Conservation (phyloP, 2,113 vertebrate species). For the Hemiprocne comata region DNA sequence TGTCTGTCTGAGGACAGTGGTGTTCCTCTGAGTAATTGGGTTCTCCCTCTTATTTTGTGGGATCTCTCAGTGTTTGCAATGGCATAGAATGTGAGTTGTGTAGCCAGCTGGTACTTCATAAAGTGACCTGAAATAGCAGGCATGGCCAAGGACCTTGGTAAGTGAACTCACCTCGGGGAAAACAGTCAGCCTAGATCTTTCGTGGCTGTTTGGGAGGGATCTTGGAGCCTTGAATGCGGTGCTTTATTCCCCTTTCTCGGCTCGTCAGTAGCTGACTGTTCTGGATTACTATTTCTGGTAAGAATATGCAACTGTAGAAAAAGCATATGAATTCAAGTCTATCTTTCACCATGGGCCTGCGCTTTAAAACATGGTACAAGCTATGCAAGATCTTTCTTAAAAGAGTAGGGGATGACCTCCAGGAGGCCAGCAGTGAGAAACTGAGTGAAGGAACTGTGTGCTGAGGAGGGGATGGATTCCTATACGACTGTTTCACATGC, state of each 20-base stretch:
- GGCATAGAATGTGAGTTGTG: not conserved
- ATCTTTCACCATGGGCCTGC: not conserved
- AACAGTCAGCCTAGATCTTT: not conserved
- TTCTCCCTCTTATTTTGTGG: not conserved
- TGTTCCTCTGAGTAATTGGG: not conserved
- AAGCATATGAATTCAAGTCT: not conserved
- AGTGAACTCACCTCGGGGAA: not conserved
- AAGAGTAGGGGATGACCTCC: slow-evolving; percentile 30
- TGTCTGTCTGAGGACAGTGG: not conserved
- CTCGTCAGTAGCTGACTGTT: slow-evolving; percentile 14
- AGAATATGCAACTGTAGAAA: slow-evolving; percentile 13
- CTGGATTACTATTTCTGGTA: slow-evolving; percentile 48
- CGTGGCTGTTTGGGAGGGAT: not conserved
- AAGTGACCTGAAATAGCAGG: not conserved
- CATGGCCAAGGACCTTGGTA: not conserved
- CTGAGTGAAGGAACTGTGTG: slow-evolving; percentile 12
- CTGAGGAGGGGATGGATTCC: slow-evolving; percentile 34
- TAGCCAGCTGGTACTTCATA: not conserved
- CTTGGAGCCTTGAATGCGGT: not conserved
- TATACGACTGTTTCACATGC: slow-evolving; percentile 43
- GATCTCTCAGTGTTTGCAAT: not conserved
- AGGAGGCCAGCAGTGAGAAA: not conserved
- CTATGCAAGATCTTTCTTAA: not conserved
- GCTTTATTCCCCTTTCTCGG: not conserved
- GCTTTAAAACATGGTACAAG: not conserved